Percentiles rank a stretch among this genome's conserved stretches.
Conservation (phyloP, 1,140 invertebrate genomes). For the Tachypleus tridentatus region DNA sequence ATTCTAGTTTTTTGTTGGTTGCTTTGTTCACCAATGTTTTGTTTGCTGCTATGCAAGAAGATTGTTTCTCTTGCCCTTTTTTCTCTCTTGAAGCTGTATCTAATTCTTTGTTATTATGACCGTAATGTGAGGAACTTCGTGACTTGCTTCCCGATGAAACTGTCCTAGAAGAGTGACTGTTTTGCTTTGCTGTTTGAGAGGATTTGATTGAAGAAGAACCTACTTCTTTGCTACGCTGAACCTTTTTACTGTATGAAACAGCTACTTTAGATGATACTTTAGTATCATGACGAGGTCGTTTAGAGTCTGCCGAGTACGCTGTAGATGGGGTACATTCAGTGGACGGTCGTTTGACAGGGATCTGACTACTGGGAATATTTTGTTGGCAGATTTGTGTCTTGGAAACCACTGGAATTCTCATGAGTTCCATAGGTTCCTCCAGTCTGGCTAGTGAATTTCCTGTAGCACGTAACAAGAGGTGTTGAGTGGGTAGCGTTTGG, state of each 20-base stretch:
- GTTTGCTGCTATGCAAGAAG: too few species aligned
- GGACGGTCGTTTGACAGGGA: slow-evolving; percentile 20
- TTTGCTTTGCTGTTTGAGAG: slow-evolving; percentile 11
- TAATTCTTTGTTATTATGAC: too few species aligned
- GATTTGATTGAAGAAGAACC: slow-evolving; percentile 11
- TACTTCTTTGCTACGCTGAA: slow-evolving; percentile 9
- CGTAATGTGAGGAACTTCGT: too few species aligned
- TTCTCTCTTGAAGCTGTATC: too few species aligned
- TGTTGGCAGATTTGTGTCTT: slow-evolving; percentile 19
- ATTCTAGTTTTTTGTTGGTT: slow-evolving; percentile 31
- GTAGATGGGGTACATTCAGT: slow-evolving; percentile 8
- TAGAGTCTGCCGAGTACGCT: neutral
- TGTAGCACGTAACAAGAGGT: too few species aligned
- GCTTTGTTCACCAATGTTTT: too few species aligned
- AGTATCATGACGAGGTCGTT: neutral
- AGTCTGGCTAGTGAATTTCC: neutral
- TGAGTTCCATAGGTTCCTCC: slow-evolving; percentile 14
- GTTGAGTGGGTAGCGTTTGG: too few species aligned
- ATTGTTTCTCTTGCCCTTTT: too few species aligned
- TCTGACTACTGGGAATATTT: slow-evolving; percentile 12
- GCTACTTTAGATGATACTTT: neutral
- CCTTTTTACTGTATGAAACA: slow-evolving; percentile 7
- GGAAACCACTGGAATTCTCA: slow-evolving; percentile 16
- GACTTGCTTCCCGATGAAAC: neutral
- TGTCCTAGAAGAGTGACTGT: slow-evolving; percentile 8